Evolutionary conservation across 1,140 invertebrate species (phyloP), one percentile per base, ranked within the genome.

Genomic region (Orius laevigatus): DNA sequence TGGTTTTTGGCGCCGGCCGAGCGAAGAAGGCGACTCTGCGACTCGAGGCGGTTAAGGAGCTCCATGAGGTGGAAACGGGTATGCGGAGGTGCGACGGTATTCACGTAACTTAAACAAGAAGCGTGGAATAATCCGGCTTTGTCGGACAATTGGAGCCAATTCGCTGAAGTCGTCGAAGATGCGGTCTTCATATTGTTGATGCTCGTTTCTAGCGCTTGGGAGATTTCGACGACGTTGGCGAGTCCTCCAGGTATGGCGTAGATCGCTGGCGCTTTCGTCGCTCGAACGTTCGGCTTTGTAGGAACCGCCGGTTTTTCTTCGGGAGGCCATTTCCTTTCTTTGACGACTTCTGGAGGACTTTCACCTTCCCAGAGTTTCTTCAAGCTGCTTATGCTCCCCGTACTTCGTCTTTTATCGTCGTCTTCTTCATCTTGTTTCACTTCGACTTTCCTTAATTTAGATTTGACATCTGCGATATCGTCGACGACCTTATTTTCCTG

Each of bases 301-400:
- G 78, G 78, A 32, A 88, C 78, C 0, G 70, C 65, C 0, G 83
- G 84, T 61, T 83, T 84, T 31, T 70, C 68, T 14, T 54, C 53
- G 38, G 57, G 55, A 46, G 73, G 75, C 74, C 75, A 76, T 51
- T 70, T 66, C 49, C 68, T 69, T 35, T 72, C 71, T 12, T 64
- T 63, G 57, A 67, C 34, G 58, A 61, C 9, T 63, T 69, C 49
- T 60, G 69, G 15, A 0, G 79, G 79, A 61, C 77, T 79, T 42
- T 70, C 66, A 35, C 78, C 76, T 66, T 90, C 89, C 89, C 89
- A 93, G 18, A 93, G 65, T 64, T 88, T 89, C 60, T 91, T 92
- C 53, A 93, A 69, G 61, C 83, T 92, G 62, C 79, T 89, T 59
- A 94, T 92, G 65, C 86, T 90, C 44, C 88, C 87, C 31, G 86